These are phyloP conservation scores for Eristalis intricaria DNA, from an alignment of 2,888 invertebrate species.

Conservation along the genomic window DNA sequence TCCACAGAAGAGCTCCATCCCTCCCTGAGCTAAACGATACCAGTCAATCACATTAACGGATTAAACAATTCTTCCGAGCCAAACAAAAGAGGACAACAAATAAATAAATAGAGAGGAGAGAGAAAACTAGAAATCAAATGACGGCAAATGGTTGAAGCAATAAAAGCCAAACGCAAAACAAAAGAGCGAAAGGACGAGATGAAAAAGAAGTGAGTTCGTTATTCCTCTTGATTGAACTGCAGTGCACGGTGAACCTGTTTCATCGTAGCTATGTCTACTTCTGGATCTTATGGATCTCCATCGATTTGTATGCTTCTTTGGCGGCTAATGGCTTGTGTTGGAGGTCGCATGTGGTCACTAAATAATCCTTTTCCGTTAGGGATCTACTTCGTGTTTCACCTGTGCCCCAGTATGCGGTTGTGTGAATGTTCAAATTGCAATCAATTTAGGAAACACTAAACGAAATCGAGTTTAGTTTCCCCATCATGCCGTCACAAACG, in stretches of 20 bases:
- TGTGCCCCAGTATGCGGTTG: not conserved
- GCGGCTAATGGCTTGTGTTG: constrained; percentile 17
- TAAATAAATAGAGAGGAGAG: not conserved
- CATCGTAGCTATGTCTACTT: constrained; percentile 2
- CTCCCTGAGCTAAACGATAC: constrained; percentile 47
- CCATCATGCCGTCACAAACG: not conserved
- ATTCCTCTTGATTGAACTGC: constrained; percentile 48
- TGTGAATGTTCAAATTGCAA: constrained; percentile 59
- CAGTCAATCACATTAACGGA: constrained; percentile 70
- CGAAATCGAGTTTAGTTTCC: constrained; percentile 50
- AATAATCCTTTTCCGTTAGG: constrained; percentile 12
- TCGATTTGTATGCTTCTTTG: constrained; percentile 45
- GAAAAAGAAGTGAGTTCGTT: constrained; percentile 35
- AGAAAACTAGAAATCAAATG: constrained; percentile 58
- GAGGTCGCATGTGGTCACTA: not conserved
- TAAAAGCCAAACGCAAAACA: constrained; percentile 60
- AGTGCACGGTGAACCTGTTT: not conserved
- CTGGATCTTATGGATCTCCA: constrained; percentile 66
- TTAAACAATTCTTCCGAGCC: constrained; percentile 61
- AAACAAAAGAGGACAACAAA: constrained; percentile 38
- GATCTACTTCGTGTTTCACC: constrained; percentile 12
- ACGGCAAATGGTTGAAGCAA: constrained; percentile 60
- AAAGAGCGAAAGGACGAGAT: constrained; percentile 17
- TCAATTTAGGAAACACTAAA: constrained; percentile 43
- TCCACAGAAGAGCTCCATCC: constrained; percentile 1